Conservation (phyloP, 2,113 vertebrate species). For the Gambusia holbrooki region DNA sequence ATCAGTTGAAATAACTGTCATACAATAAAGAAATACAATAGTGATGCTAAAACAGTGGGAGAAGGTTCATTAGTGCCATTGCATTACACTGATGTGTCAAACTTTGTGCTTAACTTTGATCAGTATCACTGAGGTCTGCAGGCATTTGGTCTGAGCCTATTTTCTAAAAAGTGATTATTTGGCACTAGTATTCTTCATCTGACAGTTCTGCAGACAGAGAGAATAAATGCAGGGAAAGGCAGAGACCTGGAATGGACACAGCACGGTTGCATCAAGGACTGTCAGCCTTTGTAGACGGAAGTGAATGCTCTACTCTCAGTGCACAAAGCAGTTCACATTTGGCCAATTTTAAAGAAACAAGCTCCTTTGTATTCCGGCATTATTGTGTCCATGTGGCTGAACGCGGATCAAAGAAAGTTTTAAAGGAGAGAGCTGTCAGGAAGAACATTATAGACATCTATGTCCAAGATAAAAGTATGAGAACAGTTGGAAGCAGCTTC, state of each 20-base stretch:
- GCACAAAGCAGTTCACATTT: not conserved
- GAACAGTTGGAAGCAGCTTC: not conserved
- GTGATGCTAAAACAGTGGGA: not conserved
- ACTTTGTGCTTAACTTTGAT: not conserved
- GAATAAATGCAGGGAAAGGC: too few relatives aligned
- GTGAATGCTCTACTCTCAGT: too few relatives aligned
- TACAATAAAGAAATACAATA: not conserved
- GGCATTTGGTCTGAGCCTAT: not conserved
- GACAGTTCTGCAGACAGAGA: too few relatives aligned
- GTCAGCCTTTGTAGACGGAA: too few relatives aligned
- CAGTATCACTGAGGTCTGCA: not conserved
- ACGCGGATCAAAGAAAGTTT: not conserved
- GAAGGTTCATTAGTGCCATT: not conserved
- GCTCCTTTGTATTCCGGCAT: not conserved
- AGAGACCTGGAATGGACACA: too few relatives aligned
- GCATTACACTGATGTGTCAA: not conserved
- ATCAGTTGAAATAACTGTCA: not conserved
- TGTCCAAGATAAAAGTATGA: not conserved
- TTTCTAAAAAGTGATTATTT: not conserved
- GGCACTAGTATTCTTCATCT: too few relatives aligned
- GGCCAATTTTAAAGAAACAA: not conserved
- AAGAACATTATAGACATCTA: not conserved
- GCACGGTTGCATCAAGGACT: too few relatives aligned
- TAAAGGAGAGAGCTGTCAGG: not conserved
- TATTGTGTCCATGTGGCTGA: not conserved